Conservation (phyloP, 2,113 vertebrate genomes). For the Asarcornis scutulata region DNA sequence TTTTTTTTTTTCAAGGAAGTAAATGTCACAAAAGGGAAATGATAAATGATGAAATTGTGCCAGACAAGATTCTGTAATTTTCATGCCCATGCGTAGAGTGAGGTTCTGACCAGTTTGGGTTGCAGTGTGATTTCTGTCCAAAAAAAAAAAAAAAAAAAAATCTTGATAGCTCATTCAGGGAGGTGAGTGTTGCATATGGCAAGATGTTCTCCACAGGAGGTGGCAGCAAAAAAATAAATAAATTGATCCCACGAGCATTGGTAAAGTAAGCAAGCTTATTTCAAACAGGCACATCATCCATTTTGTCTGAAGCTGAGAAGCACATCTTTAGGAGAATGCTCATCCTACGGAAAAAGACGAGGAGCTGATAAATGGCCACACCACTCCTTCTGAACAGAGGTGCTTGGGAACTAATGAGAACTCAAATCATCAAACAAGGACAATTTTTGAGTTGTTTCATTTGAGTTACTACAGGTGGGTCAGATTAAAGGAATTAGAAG, state of each 20-base stretch:
- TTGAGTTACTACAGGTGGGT: background rate
- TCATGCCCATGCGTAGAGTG: background rate
- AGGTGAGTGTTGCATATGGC: slow-evolving; percentile 32
- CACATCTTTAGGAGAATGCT: background rate
- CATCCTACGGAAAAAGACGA: background rate
- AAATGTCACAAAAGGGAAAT: background rate
- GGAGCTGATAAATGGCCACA: background rate
- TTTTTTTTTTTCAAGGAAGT: background rate
- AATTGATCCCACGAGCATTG: slow-evolving; percentile 5
- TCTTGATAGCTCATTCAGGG: slow-evolving; percentile 2
- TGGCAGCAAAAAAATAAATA: background rate
- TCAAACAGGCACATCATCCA: slow-evolving; percentile 46
- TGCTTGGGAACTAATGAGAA: background rate
- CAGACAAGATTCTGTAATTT: background rate
- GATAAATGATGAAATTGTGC: background rate
- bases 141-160: background rate
- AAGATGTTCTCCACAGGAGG: slow-evolving; percentile 14
- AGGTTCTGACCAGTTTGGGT: slow-evolving; percentile 11
- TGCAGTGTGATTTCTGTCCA: slow-evolving; percentile 19
- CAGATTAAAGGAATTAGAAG: background rate
- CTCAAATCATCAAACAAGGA: background rate
- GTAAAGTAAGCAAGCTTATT: slow-evolving; percentile 47
- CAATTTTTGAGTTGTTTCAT: background rate
- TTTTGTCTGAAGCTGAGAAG: slow-evolving; percentile 51
- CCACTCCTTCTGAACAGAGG: background rate